Evolutionary conservation across 2,113 vertebrate species (phyloP).

Genomic region (Prunella fulvescens): DNA sequence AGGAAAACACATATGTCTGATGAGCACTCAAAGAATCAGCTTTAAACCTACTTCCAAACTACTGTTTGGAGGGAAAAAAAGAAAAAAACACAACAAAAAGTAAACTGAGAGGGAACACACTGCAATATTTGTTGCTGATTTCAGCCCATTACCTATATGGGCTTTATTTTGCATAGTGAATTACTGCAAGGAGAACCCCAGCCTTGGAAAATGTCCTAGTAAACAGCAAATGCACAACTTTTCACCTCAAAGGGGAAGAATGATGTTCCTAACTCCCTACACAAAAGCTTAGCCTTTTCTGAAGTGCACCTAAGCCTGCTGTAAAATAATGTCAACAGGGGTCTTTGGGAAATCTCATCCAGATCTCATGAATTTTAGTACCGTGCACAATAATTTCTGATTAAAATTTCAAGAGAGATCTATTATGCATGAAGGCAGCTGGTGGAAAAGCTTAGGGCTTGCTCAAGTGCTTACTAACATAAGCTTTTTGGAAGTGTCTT

Average conservation of each 20-base stretch:
- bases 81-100: rapidly evolving
- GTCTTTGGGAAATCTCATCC: not conserved
- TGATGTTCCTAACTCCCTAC: not conserved
- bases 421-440: not conserved
- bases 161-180: not conserved
- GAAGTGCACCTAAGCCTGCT: not conserved
- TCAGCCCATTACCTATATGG: not conserved
- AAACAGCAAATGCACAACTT: not conserved
- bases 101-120: not conserved
- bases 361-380: not conserved
- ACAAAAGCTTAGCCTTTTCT: not conserved
- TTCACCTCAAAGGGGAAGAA: not conserved
- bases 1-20: slow-evolving; percentile 41
- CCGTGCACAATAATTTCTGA: not conserved
- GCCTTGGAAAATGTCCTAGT: not conserved
- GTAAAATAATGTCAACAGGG: not conserved
- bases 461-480: not conserved
- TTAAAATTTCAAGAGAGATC: not conserved
- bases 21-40: not conserved
- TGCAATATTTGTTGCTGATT: not conserved
- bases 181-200: not conserved
- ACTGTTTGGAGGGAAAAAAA: not conserved
- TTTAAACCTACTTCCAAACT: not conserved
- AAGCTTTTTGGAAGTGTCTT: not conserved
- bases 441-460: not conserved